These are phyloP conservation scores for Pitangus sulphuratus DNA, from an alignment of 2,797 vertebrate species.

Conservation along the genomic window DNA sequence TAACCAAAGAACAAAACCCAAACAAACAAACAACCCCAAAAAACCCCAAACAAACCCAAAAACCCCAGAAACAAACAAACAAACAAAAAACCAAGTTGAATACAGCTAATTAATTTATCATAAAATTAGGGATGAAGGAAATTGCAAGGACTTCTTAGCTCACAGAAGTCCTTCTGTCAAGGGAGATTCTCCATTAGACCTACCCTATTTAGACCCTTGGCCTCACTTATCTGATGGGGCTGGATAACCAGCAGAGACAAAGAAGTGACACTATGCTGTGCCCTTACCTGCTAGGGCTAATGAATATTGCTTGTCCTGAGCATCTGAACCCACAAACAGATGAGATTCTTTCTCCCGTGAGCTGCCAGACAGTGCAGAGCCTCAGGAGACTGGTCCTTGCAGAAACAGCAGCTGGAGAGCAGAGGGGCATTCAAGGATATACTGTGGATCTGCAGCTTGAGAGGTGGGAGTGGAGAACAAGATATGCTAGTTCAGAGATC, in stretches of 20 bases:
- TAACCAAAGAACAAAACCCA: neutral
- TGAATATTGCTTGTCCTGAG: neutral
- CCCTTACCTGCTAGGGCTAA: neutral
- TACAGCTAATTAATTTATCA: neutral
- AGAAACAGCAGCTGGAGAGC: neutral
- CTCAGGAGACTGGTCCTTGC: fast-evolving
- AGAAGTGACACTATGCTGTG: fast-evolving
- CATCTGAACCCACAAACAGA: neutral
- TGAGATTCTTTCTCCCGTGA: neutral
- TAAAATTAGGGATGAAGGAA: neutral
- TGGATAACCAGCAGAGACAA: neutral
- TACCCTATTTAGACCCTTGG: neutral
- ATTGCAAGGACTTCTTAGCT: neutral
- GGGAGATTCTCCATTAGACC: neutral
- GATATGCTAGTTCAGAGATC: neutral
- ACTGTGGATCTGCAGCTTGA: neutral
- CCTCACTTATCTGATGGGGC: neutral
- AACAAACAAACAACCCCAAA: too few species aligned
- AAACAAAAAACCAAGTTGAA: neutral
- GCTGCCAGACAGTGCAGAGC: neutral
- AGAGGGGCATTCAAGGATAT: neutral
- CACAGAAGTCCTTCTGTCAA: neutral
- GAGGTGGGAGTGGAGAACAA: neutral
- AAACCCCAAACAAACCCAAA: neutral
- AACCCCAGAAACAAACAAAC: neutral